A percentile compares a stretch with the other conserved stretches of the same genome.
Evolutionary conservation across 2,113 vertebrate genomes (phyloP).

Genomic region (Eublepharis macularius): DNA sequence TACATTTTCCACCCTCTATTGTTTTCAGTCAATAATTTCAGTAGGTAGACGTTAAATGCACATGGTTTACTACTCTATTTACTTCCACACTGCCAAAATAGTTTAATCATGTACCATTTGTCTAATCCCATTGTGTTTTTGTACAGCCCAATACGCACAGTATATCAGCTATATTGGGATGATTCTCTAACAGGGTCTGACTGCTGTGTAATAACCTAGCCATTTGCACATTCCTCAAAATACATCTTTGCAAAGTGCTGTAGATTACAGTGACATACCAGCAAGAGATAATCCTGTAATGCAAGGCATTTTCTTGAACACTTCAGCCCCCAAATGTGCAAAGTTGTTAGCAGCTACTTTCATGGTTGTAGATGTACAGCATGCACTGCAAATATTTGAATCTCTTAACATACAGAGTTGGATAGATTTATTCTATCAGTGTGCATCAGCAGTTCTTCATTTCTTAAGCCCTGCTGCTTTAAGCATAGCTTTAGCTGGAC

Average conservation of each 20-base stretch:
- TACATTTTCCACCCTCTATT: neutral
- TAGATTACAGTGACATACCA: conserved; percentile 31
- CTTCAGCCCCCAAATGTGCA: conserved; percentile 41
- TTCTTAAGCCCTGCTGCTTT: conserved; percentile 32
- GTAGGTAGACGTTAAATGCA: neutral
- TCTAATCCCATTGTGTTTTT: conserved; percentile 18
- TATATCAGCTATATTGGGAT: neutral
- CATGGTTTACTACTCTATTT: neutral
- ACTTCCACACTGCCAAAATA: neutral
- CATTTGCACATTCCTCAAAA: neutral
- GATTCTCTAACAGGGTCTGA: conserved; percentile 16
- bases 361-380: conserved; percentile 37
- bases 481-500: conserved; percentile 8
- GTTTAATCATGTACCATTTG: conserved; percentile 2
- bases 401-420: conserved; percentile 38
- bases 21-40: neutral
- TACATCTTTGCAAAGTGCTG: neutral
- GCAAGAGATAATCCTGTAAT: conserved; percentile 33
- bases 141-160: neutral
- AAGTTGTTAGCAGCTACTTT: conserved; percentile 45
- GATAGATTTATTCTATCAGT: conserved; percentile 50
- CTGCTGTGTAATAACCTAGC: neutral
- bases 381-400: conserved; percentile 41
- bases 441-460: conserved; percentile 10
- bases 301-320: conserved; percentile 14